Base-by-base conservation (phyloP, 2,888 invertebrate species). In the Tromatobia lineatoria region DNA sequence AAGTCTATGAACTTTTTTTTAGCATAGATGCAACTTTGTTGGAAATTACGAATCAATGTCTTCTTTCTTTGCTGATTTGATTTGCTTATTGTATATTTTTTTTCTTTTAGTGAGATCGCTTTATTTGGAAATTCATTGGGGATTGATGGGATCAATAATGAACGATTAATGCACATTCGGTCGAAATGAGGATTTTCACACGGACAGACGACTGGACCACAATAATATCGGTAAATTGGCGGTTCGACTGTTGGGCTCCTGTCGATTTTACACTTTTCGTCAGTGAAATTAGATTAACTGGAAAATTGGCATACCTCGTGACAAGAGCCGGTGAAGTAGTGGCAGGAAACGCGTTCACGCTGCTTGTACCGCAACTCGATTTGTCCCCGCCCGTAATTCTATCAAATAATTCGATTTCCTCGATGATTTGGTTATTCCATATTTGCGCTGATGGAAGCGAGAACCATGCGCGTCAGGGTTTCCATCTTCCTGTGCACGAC, bases 391-490 rank as follows among this genome's bases (percentile, higher is more conserved):
- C 67, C 47, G 61, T 82, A 82, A 82, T 79, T 73, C 77, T 59
- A 79, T 78, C 61, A 78, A 74, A 45, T 82, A 74, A 82, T 82
- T 82, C 64, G 77, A 79, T 82, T 77, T 74, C 42, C 52, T n/a
- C 52, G 69, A 52, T 25, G 74, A 79, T 82, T 61, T 52, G 66
- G 79, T 82, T 82, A 82, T 79, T 82, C 67, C 69, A 76, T 81
- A 81, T 81, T 76, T 75, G 61, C 74, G 45, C 42, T 61, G 59
- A 73, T 61, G 47, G 73, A 61, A 61, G 18, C 29, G 50, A 54
- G n/a, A 23, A 25, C 13, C 69, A 61, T 15, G 54, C 20, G n/a
- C 25, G 23, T 34, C 13, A 29, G n/a, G 20, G 1, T 18, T 54
- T 52, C 64, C 47, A 70, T 69, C 59, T 47, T 78, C 13, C 34